A percentile compares a stretch with the other conserved stretches of the same genome.
These are phyloP conservation scores for Penelope pileata DNA, from an alignment of 2,113 vertebrate genomes.

Conservation along the genomic window DNA sequence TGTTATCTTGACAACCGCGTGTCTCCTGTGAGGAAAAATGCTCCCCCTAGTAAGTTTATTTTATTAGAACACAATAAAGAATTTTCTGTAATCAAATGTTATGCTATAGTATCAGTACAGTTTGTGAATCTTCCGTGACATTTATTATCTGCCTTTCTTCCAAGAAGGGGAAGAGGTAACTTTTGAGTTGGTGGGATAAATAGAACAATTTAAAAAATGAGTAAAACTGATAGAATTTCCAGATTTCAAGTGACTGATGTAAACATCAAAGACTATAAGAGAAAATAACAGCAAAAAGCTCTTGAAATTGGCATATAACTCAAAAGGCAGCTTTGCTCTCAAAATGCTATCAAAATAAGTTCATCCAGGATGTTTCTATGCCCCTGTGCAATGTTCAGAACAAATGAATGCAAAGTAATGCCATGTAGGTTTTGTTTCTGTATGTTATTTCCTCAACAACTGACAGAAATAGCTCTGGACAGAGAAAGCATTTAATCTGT, in stretches of 20 bases:
- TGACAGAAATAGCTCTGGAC: not conserved
- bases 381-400: not conserved
- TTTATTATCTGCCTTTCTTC: not conserved
- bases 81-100: not conserved
- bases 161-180: not conserved
- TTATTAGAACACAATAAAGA: too few species aligned
- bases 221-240: not conserved
- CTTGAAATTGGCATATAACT: not conserved
- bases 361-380: not conserved
- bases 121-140: not conserved
- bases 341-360: not conserved
- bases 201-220: not conserved
- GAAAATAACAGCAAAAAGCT: not conserved
- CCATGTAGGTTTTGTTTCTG: not conserved
- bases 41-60: not conserved
- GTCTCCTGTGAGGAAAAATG: not conserved
- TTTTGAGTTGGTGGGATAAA: not conserved
- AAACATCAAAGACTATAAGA: not conserved
- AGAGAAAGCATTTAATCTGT: slow-evolving; percentile 15
- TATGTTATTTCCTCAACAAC: not conserved
- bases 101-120: not conserved
- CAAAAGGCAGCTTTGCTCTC: not conserved
- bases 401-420: not conserved
- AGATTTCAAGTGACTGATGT: not conserved
- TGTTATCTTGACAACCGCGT: not conserved